Evolutionary conservation across 2,797 vertebrate species (phyloP), one percentile per base, ranked within the genome.

Genomic region (Pseudochaenichthys georgianus): DNA sequence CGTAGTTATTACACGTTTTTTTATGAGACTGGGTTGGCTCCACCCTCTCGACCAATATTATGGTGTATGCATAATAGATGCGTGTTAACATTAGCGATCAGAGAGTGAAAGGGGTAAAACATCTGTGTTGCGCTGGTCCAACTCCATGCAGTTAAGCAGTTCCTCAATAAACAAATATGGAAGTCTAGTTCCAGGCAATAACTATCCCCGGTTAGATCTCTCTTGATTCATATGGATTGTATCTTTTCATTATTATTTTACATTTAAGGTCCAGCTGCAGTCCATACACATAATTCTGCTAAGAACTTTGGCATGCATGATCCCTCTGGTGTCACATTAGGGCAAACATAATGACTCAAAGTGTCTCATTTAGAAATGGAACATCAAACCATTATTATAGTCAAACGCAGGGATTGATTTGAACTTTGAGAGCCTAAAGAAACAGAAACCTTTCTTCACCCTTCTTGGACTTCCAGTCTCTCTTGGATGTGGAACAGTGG

Each of bases 401-500:
- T n/a, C 16, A 19, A 65, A 61, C 16, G 15, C 57, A 58, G 23
- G 1, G 1, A 58, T 11, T 66, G n/a, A 65, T 47, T 31, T 38
- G 45, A 69, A 75, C 50, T 52, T 31, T 38, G 60, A 43, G 64
- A 69, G 53, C 61, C 53, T 15, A 23, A 67, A 59, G 76, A 73
- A 67, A 38, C 34, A 38, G 52, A 69, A 46, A 51, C 21, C 45
- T 75, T 64, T 82, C 3, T 42, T 73, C 79, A 69, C 70, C 71
- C 0, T 43, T 57, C 55, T 28, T 2, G 3, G 53, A 38, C 55
- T 66, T 65, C 28, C 52, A 65, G 11, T 19, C 69, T 75, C 77
- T 75, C 70, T 73, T 70, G 68, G 59, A 85, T 46, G 46, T 60
- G 4, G 19, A 70, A 31, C 71, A 75, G 51, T 57, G 28, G 10